Evolutionary conservation across 1,140 invertebrate species (phyloP), one percentile per base, ranked within the genome.

Genomic region (Drosophila sulfurigaster): DNA sequence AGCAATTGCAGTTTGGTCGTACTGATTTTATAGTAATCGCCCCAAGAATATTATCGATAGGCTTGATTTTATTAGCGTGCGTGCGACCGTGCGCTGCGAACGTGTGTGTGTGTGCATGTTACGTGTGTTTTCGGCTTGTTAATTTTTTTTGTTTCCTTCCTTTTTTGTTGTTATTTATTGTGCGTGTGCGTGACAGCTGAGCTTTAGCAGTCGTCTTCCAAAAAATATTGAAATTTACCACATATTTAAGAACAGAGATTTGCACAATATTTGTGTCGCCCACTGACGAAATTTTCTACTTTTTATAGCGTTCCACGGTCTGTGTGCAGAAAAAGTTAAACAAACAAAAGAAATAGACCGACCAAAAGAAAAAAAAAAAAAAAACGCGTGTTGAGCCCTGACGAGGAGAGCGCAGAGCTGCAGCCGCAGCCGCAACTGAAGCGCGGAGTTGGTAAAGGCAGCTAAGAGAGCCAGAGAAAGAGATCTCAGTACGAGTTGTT

Each of bases 121-220:
- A 75, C 72, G 72, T 75, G 72, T 75, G 72, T 75, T 75, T 69
- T 69, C 72, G 71, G 71, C 65, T 69, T 74, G 56, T 60, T 54
- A 59, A 68, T 28, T 60, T 75, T 69, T 73, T 74, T 74, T 69
- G 65, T 75, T 75, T 63, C 57, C 43, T 69, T 75, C 66, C 72
- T 75, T 63, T 66, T 64, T 64, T 70, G 65, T 74, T 75, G 66
- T 75, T 69, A 70, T 70, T 75, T 69, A 70, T 70, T 70, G 66
- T 75, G 72, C 71, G 71, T 69, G 57, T 62, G 57, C 71, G 65
- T 74, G 70, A 43, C 63, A 59, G 30, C 71, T 43, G 62, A 57
- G 35, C 8, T 38, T 8, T 28, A 52, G 25, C 49, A 41, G 57
- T 58, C 38, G 35, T 62, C 20, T 25, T 32, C 6, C 7, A 51